A percentile compares a stretch with the other conserved stretches of the same genome.
phyloP scores from a whole-genome alignment of 2,113 vertebrate genomes.

The Synchiropus splendidus region DNA sequence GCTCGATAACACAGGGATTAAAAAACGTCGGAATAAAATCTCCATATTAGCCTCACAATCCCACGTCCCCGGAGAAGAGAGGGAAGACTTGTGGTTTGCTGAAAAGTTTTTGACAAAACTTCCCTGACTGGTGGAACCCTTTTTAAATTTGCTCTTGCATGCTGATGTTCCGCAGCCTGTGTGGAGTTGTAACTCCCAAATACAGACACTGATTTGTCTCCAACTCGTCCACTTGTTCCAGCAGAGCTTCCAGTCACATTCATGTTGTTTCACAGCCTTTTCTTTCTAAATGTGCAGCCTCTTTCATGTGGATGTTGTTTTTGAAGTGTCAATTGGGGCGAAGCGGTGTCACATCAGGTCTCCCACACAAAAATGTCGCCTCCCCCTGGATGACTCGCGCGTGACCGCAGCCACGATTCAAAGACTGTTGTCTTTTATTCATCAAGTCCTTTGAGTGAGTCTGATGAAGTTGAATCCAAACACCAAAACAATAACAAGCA shows the following conservation, averaged over 20 bases:
- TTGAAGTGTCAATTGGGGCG: constrained; percentile 10
- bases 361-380: constrained; percentile 8
- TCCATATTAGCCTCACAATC: constrained; percentile 9
- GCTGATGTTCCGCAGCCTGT: neutral
- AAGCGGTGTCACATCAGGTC: constrained; percentile 18
- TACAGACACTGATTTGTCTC: constrained; percentile 9
- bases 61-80: constrained; percentile 4
- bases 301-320: neutral
- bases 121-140: constrained; percentile 3
- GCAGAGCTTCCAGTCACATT: constrained; percentile 6
- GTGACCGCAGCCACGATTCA: constrained; percentile 20
- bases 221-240: constrained; percentile 5
- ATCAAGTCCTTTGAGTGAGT: constrained; percentile 29
- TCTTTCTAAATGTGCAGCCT: neutral
- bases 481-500: constrained; percentile 34
- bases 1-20: constrained; percentile 1
- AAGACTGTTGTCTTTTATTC: constrained; percentile 22
- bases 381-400: constrained; percentile 15
- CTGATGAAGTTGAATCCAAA: constrained; percentile 34
- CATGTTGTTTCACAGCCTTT: constrained; percentile 10
- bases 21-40: constrained; percentile 3
- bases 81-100: constrained; percentile 3
- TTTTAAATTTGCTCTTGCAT: too few species aligned
- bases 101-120: constrained; percentile 15
- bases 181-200: constrained; percentile 7